phyloP scores from a whole-genome alignment of 2,888 invertebrate species.

The Perizoma affinitatum region DNA sequence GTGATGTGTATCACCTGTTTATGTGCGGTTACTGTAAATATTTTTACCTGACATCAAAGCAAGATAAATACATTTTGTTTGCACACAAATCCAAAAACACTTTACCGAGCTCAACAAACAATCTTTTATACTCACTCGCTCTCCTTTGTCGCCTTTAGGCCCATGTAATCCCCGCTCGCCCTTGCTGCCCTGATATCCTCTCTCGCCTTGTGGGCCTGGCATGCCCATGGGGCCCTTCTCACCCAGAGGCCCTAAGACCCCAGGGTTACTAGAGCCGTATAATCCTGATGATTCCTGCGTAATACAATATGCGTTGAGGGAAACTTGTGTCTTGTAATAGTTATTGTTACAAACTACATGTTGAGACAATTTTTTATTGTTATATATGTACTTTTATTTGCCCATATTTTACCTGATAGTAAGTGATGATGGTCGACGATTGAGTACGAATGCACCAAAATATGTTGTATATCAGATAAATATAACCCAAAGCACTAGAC shows the following conservation, averaged over 20 bases:
- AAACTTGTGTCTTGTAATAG: no score
- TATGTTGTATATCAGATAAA: no score
- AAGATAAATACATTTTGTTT: no score
- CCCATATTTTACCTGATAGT: no score
- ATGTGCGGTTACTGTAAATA: no score
- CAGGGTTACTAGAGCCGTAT: conserved; percentile 81
- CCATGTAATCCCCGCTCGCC: conserved; percentile 86
- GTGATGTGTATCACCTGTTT: no score
- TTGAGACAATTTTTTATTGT: no score
- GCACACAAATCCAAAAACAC: conserved; percentile 18
- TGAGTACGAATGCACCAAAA: no score
- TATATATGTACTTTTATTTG: no score
- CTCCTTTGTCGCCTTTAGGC: conserved; percentile 88
- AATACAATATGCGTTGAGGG: conserved; percentile 44
- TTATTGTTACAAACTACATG: no score
- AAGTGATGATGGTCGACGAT: no score
- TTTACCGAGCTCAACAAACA: conserved; percentile 25
- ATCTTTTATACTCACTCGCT: conserved; percentile 84
- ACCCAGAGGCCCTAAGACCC: conserved; percentile 87
- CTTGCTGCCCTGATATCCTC: conserved; percentile 85
- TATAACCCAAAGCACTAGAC: no score
- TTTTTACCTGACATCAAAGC: background rate
- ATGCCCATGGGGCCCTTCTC: conserved; percentile 88
- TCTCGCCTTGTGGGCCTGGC: conserved; percentile 86
- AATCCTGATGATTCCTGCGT: conserved; percentile 78